Evolutionary conservation across 2,888 invertebrate species (phyloP).

Genomic region (Agonopterix subpropinquella): DNA sequence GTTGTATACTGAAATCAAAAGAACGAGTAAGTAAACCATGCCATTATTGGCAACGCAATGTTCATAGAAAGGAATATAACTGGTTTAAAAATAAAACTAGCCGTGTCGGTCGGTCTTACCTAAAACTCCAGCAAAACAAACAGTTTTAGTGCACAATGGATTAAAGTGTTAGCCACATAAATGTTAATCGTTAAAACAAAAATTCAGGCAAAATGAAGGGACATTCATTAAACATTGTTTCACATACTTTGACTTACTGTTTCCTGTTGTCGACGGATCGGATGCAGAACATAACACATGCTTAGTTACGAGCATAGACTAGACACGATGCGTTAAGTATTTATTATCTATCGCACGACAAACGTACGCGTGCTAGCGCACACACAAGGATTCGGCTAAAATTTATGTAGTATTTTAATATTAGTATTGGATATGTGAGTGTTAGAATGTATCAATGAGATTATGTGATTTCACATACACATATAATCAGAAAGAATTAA

Average conservation of each 20-base stretch:
- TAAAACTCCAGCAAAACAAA: slow-evolving; percentile 43
- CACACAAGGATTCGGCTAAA: slow-evolving; percentile 54
- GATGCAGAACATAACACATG: slow-evolving; percentile 74
- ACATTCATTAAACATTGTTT: slow-evolving; percentile 44
- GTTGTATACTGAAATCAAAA: too few species aligned
- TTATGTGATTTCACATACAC: too few species aligned
- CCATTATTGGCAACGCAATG: slow-evolving; percentile 26
- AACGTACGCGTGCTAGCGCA: slow-evolving; percentile 39
- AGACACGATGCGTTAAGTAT: slow-evolving; percentile 39
- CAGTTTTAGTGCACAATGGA: slow-evolving; percentile 47
- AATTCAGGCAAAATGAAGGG: slow-evolving; percentile 54
- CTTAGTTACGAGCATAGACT: slow-evolving; percentile 63
- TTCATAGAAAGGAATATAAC: slow-evolving; percentile 21
- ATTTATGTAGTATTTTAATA: slow-evolving; percentile 9
- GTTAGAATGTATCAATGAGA: neutral
- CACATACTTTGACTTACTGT: slow-evolving; percentile 82
- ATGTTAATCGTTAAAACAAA: slow-evolving; percentile 52
- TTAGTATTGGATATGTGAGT: slow-evolving; percentile 4
- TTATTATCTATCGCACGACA: slow-evolving; percentile 23
- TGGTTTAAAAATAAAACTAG: slow-evolving; percentile 20
- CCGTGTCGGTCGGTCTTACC: slow-evolving; percentile 31
- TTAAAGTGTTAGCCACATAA: slow-evolving; percentile 68
- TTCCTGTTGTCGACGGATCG: slow-evolving; percentile 81
- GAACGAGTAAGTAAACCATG: slow-evolving; percentile 15
- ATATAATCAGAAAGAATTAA: too few species aligned